phyloP scores from a whole-genome alignment of 1,140 invertebrate genomes.

The Bacillus rossius region DNA sequence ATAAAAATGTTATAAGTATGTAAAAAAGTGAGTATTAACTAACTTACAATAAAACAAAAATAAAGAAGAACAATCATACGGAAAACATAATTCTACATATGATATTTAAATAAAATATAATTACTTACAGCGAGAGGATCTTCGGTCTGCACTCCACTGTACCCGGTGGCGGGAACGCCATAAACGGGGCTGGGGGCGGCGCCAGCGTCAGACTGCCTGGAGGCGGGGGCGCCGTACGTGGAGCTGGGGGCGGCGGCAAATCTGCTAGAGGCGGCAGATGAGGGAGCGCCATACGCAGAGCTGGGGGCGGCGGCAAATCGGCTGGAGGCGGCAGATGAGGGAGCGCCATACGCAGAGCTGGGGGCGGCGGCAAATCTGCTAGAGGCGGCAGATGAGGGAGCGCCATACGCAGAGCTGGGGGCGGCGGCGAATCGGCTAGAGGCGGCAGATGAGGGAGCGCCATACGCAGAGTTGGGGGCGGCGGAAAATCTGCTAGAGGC shows the following conservation, averaged over 20 bases:
- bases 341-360: neutral
- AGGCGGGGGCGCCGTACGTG: slow-evolving; percentile 5
- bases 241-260: neutral
- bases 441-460: neutral
- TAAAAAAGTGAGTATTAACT: too few species aligned
- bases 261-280: neutral
- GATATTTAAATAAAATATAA: too few species aligned
- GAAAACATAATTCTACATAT: too few species aligned
- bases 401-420: slow-evolving; percentile 5
- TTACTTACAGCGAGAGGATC: too few species aligned
- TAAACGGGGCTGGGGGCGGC: neutral
- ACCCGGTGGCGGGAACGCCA: too few species aligned
- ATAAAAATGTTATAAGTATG: too few species aligned
- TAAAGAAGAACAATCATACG: too few species aligned
- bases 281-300: neutral
- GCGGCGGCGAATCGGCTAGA: neutral
- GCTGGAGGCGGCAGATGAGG: neutral
- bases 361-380: neutral
- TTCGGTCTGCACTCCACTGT: too few species aligned
- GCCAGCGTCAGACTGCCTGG: neutral
- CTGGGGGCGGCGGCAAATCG: neutral
- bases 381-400: neutral
- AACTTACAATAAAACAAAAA: too few species aligned
- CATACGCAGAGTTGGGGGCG: slow-evolving; percentile 8
- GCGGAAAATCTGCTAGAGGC: too few species aligned